These are phyloP conservation scores for Laticauda colubrina DNA, from an alignment of 2,113 vertebrate species.

Conservation along the genomic window DNA sequence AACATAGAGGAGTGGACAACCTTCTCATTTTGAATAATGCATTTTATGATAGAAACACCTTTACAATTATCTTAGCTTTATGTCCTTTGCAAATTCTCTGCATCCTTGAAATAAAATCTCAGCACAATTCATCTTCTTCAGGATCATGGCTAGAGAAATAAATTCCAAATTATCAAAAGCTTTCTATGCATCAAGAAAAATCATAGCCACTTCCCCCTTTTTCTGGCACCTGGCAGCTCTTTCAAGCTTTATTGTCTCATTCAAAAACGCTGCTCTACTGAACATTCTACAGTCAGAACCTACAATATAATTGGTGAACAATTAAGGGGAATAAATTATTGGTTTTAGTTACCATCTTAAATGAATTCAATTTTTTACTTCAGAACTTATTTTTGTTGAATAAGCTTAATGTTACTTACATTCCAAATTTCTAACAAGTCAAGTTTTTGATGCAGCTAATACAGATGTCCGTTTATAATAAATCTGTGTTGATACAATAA, in stretches of 20 bases:
- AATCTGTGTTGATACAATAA: background rate
- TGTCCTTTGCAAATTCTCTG: background rate
- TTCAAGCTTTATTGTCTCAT: background rate
- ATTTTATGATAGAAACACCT: background rate
- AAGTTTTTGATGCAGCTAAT: background rate
- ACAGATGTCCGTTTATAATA: background rate
- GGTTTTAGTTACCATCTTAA: background rate
- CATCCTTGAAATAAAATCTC: background rate
- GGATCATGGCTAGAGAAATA: background rate
- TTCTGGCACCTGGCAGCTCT: background rate
- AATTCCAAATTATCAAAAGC: background rate
- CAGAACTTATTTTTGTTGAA: background rate
- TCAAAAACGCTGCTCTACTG: background rate
- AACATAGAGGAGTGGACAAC: background rate
- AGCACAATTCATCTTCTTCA: background rate
- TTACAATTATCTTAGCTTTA: background rate
- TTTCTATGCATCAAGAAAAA: background rate
- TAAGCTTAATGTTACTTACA: background rate
- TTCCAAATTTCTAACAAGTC: background rate
- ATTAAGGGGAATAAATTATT: background rate
- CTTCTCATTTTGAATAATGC: background rate
- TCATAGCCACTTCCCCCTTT: background rate
- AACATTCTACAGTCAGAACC: background rate
- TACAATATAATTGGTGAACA: background rate
- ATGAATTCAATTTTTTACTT: background rate